Evolutionary conservation across 1,140 invertebrate genomes (phyloP).

Genomic region (Sycobia sp.): DNA sequence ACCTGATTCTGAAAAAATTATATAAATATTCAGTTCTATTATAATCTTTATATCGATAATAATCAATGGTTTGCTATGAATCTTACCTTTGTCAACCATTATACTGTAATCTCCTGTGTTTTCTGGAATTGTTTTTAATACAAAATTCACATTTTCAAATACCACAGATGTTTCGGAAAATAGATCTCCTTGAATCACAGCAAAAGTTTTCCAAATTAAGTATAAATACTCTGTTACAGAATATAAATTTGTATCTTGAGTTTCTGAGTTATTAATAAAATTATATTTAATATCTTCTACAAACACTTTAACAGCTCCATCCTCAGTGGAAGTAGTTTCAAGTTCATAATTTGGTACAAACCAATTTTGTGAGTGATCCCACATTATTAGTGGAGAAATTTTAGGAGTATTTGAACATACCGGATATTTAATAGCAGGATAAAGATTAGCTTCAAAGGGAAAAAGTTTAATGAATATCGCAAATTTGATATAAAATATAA

Average conservation of each 20-base stretch:
- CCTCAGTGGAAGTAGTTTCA: conserved; percentile 64
- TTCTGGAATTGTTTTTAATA: conserved; percentile 78
- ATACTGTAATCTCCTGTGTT: conserved; percentile 75
- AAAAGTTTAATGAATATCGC: too few relatives aligned
- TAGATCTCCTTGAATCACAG: conserved; percentile 71
- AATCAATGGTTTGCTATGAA: neutral
- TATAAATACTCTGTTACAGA: conserved; percentile 87
- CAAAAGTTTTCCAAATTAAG: conserved; percentile 85
- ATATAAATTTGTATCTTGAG: conserved; percentile 83
- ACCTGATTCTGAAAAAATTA: conserved; percentile 53
- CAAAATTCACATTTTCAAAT: conserved; percentile 84
- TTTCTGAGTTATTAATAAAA: conserved; percentile 80
- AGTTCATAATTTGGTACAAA: conserved; percentile 66
- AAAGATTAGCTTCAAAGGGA: conserved; percentile 49
- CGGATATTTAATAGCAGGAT: conserved; percentile 67
- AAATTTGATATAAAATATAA: too few relatives aligned
- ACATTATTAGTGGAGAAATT: conserved; percentile 73
- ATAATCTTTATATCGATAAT: neutral
- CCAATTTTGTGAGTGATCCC: conserved; percentile 85
- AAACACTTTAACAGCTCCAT: conserved; percentile 66
- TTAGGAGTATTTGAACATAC: conserved; percentile 72
- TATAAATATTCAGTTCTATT: neutral
- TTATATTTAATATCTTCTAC: conserved; percentile 76
- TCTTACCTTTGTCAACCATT: conserved; percentile 76
- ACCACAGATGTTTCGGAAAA: conserved; percentile 76